Percentiles rank a stretch among this genome's conserved stretches.
Conservation (phyloP, 2,113 vertebrate species). For the Genyomyrus donnyi region DNA sequence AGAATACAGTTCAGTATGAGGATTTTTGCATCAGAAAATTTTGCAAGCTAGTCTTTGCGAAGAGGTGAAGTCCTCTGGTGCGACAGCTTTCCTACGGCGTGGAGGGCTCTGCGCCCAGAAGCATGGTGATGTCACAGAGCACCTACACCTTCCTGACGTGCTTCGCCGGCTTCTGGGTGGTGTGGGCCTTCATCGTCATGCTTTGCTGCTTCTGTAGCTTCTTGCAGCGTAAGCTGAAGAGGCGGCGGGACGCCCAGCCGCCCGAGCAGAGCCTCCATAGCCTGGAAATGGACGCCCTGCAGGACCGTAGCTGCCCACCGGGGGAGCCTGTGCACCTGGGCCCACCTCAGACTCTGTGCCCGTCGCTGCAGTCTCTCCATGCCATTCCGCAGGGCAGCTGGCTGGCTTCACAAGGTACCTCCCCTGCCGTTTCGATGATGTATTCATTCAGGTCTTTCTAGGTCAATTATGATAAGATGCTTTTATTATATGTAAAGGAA, state of each 20-base stretch:
- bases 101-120: background rate
- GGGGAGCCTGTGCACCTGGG: background rate
- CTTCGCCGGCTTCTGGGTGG: slow-evolving; percentile 74
- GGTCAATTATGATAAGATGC: background rate
- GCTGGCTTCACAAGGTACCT: background rate
- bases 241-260: slow-evolving; percentile 60
- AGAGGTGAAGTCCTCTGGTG: background rate
- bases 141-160: slow-evolving; percentile 76
- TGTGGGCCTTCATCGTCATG: slow-evolving; percentile 72
- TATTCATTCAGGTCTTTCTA: background rate
- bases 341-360: background rate
- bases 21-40: background rate
- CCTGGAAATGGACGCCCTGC: background rate
- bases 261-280: slow-evolving; percentile 63
- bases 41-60: background rate
- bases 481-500: background rate
- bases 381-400: background rate
- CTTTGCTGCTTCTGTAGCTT: slow-evolving; percentile 78
- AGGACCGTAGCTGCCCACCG: background rate
- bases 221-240: slow-evolving; percentile 67
- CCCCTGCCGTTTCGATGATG: background rate
- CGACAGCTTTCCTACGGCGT: background rate
- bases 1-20: background rate
- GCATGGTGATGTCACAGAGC: slow-evolving; percentile 77
- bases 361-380: background rate